phyloP scores from a whole-genome alignment of 2,797 vertebrate species.

The Sebastes dallii region DNA sequence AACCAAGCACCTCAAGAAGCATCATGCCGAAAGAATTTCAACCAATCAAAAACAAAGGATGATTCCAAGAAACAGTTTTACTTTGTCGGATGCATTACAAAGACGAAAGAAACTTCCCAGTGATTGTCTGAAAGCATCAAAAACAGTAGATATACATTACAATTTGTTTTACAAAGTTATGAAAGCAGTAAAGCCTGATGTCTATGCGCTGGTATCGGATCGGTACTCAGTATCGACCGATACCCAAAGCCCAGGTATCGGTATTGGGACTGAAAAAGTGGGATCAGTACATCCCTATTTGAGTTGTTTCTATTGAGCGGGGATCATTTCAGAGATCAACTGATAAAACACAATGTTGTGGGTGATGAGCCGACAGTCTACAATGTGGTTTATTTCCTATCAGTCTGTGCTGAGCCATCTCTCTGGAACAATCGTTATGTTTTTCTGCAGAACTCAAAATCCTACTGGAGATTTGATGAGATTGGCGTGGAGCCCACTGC shows the following conservation, averaged over 20 bases:
- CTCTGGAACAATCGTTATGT: conserved; percentile 15
- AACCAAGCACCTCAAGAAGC: not conserved
- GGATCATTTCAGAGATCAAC: conserved; percentile 17
- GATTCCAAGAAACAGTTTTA: too few relatives aligned
- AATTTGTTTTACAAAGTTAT: too few relatives aligned
- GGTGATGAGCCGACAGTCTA: not conserved
- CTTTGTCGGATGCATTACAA: too few relatives aligned
- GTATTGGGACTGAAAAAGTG: not conserved
- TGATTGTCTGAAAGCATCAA: fast-evolving
- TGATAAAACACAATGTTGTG: not conserved
- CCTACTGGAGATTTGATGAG: not conserved
- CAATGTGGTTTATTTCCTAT: conserved; percentile 24
- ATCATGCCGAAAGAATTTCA: not conserved
- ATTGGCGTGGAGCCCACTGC: not conserved
- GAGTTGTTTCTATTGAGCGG: not conserved
- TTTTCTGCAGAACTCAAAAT: conserved; percentile 17
- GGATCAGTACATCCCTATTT: not conserved
- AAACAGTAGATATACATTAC: too few relatives aligned
- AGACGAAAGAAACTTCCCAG: too few relatives aligned
- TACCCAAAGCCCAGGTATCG: not conserved
- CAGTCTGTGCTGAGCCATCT: conserved; percentile 20
- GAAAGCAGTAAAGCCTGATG: too few relatives aligned
- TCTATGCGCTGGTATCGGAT: not conserved
- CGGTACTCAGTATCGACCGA: too few relatives aligned
- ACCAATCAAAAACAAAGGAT: not conserved